Base-by-base conservation (phyloP, 2,113 vertebrate species). In the Neogale vison region DNA sequence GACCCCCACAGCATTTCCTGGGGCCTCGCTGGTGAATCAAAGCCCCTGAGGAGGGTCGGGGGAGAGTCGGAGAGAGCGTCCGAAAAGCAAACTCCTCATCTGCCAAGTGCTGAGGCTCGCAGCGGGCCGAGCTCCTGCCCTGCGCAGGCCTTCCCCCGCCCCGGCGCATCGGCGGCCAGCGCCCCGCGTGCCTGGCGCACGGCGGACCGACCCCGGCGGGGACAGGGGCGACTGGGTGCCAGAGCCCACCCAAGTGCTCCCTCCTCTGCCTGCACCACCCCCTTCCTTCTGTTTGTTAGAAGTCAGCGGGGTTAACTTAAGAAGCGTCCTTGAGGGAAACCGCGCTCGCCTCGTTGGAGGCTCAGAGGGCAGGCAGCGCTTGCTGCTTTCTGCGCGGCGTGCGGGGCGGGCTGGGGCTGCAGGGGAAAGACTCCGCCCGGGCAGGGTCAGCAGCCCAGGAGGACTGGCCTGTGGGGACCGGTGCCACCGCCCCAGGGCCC, bases 301-400 rank as follows among this genome's bases (percentile, higher is more conserved):
- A 71, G 21, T 69, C 80, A 59, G 13, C 42, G 45, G 20, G 34
- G 59, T 29, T 52, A 10, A 59, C 45, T 47, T 29, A 39, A 71
- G 59, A 77, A 89, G 88, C 52, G 29, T 55, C 39, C 12, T 15
- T 47, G 47, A 69, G 39, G 55, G 52, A 34, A 57, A 2, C 77
- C 29, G 2, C 1, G 21, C 42, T 24, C 0, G 8, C 63, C 34
- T 34, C 63, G 0, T 7, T 3, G 6, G 31, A 34, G 1, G 12
- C 71, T 14, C 24, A 0, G 39, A 45, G 72, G 13, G 0, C 3
- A 3, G 4, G 6, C 39, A 29, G 39, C 3, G 13, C 11, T 12
- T 42, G 42, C 42, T 42, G 42, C 67, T 11, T 7, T 76, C 39
- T 4, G 39, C 39, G 3, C 24, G 1, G 72, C 23, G 0, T 6